These are phyloP conservation scores for Thamnophis elegans DNA, from an alignment of 2,797 vertebrate genomes.

Conservation along the genomic window DNA sequence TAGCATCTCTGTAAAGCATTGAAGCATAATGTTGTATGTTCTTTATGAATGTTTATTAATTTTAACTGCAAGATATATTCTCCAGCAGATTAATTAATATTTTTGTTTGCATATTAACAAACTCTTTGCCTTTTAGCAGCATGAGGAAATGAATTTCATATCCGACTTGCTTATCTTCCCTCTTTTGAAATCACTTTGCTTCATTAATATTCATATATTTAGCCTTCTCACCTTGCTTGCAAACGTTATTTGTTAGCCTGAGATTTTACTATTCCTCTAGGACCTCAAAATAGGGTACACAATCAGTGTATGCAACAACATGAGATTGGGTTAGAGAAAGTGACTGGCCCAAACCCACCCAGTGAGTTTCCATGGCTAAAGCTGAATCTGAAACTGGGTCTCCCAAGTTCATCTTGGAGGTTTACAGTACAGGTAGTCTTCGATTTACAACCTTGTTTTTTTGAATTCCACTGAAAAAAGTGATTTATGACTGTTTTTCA, in stretches of 20 bases:
- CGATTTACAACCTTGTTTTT: neutral
- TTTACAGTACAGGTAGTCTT: neutral
- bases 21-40: neutral
- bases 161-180: neutral
- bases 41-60: neutral
- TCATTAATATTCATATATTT: neutral
- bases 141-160: neutral
- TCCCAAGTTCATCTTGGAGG: neutral
- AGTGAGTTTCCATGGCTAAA: neutral
- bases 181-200: neutral
- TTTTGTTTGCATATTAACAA: neutral
- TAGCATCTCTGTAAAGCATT: neutral
- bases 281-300: too few relatives aligned
- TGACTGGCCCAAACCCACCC: neutral
- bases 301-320: neutral
- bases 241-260: neutral
- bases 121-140: neutral
- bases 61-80: slow-evolving; percentile 14
- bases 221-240: neutral
- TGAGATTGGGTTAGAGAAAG: neutral
- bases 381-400: neutral
- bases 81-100: neutral
- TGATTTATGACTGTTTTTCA: neutral
- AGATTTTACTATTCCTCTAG: neutral
- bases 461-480: neutral